phyloP scores from a whole-genome alignment of 2,797 vertebrate genomes.

The Pangasius djambal region DNA sequence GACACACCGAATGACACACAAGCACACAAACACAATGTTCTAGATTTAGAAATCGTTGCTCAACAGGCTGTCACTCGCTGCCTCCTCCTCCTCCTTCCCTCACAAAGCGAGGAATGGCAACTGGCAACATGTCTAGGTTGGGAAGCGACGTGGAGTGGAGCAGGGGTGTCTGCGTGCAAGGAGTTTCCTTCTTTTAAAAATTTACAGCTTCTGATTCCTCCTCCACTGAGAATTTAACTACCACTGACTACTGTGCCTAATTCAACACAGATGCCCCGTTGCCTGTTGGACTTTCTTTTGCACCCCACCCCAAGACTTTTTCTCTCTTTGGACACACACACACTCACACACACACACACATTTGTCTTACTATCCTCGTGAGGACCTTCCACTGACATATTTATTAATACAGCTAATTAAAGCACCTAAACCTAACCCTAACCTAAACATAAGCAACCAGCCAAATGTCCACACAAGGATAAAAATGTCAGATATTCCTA shows the following conservation, averaged over 20 bases:
- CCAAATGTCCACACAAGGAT: background rate
- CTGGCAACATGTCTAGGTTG: conserved; percentile 52
- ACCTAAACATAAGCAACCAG: background rate
- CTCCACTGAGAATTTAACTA: conserved; percentile 74
- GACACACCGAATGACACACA: conserved; percentile 36
- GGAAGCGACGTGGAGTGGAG: conserved; percentile 9
- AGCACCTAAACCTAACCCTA: background rate
- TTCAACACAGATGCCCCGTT: conserved; percentile 76
- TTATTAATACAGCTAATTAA: background rate
- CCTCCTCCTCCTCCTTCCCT: conserved; percentile 22
- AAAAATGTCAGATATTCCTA: background rate
- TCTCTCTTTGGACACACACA: conserved; percentile 9
- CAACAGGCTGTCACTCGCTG: conserved; percentile 34
- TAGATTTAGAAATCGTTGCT: conserved; percentile 31
- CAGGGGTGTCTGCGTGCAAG: conserved; percentile 61
- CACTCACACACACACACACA: conserved; percentile 16
- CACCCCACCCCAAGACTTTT: conserved; percentile 42
- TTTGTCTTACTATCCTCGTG: background rate
- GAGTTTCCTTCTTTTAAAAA: conserved; percentile 78
- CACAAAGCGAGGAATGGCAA: conserved; percentile 48
- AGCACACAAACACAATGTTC: conserved; percentile 27
- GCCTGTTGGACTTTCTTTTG: conserved; percentile 52
- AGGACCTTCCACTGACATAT: background rate
- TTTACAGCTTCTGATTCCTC: conserved; percentile 75
- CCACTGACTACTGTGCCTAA: conserved; percentile 79